A percentile compares a stretch with the other conserved stretches of the same genome.
phyloP scores from a whole-genome alignment of 2,888 invertebrate genomes.

The Adelphocoris suturalis region DNA sequence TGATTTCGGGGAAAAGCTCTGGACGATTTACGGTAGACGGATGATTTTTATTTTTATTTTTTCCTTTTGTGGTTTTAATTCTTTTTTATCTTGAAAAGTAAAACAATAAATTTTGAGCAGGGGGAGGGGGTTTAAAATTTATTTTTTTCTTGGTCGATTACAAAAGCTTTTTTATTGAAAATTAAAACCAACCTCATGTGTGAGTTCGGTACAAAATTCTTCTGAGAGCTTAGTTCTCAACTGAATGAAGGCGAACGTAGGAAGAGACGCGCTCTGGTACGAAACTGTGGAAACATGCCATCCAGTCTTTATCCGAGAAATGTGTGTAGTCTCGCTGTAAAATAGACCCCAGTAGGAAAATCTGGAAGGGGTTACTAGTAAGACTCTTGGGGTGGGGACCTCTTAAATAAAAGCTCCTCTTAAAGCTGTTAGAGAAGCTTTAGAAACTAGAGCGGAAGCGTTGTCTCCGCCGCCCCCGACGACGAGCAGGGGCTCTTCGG shows the following conservation, averaged over 20 bases:
- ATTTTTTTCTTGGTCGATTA: no score
- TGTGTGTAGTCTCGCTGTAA: conserved; percentile 47
- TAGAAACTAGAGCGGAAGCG: conserved; percentile 64
- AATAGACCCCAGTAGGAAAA: conserved; percentile 33
- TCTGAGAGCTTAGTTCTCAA: no score
- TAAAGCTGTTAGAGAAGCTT: conserved; percentile 62
- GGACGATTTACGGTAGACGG: no score
- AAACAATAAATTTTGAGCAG: no score
- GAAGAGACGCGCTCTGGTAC: neutral
- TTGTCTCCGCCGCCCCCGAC: conserved; percentile 24
- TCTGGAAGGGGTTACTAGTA: conserved; percentile 3
- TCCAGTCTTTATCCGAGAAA: conserved; percentile 12
- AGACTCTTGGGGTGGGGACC: neutral
- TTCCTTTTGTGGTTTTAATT: no score
- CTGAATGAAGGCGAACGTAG: neutral
- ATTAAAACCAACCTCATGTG: no score
- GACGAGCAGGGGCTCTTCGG: conserved; percentile 19
- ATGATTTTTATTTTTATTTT: no score
- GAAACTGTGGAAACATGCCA: conserved; percentile 2
- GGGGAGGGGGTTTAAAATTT: no score
- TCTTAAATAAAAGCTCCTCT: conserved; percentile 63
- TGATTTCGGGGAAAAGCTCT: no score
- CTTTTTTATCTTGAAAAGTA: no score
- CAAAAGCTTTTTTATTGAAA: no score
- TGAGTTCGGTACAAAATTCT: no score